A percentile compares a stretch with the other conserved stretches of the same genome.
Evolutionary conservation across 2,113 vertebrate species (phyloP).

Genomic region (Mustela lutreola): DNA sequence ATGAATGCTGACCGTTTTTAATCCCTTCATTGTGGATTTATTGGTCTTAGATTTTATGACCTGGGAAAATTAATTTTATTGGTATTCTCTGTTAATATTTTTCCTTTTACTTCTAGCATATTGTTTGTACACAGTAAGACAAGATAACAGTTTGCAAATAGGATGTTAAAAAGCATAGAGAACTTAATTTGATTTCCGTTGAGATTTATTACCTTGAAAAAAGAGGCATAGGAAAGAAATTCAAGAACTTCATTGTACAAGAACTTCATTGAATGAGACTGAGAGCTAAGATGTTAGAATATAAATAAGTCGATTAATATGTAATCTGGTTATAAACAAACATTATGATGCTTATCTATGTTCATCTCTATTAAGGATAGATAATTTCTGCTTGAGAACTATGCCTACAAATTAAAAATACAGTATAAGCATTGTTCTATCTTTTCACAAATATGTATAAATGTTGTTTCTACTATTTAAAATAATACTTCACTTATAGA

Average conservation of each 20-base stretch:
- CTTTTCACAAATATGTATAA: conserved; percentile 1
- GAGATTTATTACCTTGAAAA: conserved; percentile 55
- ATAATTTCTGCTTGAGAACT: conserved; percentile 43
- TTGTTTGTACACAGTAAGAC: neutral
- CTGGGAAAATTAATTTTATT: conserved; percentile 21
- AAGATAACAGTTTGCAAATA: conserved; percentile 47
- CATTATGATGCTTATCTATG: neutral
- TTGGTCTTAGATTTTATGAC: conserved; percentile 5
- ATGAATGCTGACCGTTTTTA: neutral
- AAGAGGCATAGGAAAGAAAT: conserved; percentile 43
- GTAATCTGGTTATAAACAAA: conserved; percentile 50
- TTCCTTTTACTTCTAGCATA: neutral
- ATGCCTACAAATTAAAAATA: conserved; percentile 29
- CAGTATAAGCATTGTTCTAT: neutral
- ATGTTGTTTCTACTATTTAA: conserved; percentile 9
- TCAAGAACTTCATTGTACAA: conserved; percentile 41
- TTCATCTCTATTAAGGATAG: conserved; percentile 20
- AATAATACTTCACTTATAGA: neutral
- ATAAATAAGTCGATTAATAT: conserved; percentile 64
- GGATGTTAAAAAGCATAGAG: neutral
- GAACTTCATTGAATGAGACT: neutral
- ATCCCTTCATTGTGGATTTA: neutral
- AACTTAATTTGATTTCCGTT: conserved; percentile 64
- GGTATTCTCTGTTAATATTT: neutral
- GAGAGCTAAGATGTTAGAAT: conserved; percentile 14